Evolutionary conservation across 2,113 vertebrate genomes (phyloP).

Genomic region (Malurus melanocephalus): DNA sequence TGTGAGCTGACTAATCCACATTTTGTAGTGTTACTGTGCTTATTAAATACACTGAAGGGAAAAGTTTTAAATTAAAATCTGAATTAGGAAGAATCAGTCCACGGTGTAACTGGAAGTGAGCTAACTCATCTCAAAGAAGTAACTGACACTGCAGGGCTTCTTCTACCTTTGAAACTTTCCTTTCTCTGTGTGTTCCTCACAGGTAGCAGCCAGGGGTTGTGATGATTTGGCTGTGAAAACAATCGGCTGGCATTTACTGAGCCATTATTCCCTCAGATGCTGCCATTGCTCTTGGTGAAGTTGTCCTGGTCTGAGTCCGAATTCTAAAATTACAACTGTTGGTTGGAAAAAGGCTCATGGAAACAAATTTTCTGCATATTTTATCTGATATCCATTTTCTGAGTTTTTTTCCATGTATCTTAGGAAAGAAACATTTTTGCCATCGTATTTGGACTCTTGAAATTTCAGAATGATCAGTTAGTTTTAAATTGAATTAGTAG

Average conservation of each 20-base stretch:
- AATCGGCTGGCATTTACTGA: accelerated
- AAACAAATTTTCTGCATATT: not conserved
- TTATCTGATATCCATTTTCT: not conserved
- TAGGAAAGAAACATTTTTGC: not conserved
- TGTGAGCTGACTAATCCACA: constrained; percentile 20
- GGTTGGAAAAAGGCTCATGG: not conserved
- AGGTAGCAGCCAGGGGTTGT: not conserved
- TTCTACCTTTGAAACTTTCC: not conserved
- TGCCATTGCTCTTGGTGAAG: not conserved
- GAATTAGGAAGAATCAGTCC: not conserved
- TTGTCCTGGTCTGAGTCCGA: not conserved
- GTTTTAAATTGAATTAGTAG: not conserved
- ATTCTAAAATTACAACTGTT: not conserved
- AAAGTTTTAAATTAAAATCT: constrained; percentile 26
- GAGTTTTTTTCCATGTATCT: not conserved
- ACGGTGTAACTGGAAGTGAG: not conserved
- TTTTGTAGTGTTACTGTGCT: not conserved
- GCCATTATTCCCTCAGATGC: not conserved
- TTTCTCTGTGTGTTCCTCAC: not conserved
- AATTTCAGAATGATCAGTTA: not conserved
- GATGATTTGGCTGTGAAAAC: not conserved
- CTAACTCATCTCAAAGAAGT: not conserved
- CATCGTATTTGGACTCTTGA: not conserved
- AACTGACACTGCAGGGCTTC: not conserved
- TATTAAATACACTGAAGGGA: constrained; percentile 8